Evolutionary conservation across 2,888 invertebrate genomes (phyloP).

Genomic region (Ichneumoninae sp.): DNA sequence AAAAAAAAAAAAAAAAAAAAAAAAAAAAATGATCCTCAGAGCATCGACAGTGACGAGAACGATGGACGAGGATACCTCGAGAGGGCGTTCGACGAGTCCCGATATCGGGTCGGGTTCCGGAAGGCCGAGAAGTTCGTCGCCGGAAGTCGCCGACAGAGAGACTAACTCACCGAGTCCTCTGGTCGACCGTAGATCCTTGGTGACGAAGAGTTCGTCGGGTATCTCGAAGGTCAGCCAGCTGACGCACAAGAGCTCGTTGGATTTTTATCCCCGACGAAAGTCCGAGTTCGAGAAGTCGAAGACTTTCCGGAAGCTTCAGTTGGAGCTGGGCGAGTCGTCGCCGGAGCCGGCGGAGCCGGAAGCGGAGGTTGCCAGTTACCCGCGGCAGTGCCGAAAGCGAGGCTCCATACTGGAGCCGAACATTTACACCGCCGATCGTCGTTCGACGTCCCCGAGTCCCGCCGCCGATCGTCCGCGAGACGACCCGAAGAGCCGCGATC

Average conservation of each 20-base stretch:
- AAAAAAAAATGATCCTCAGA: slow-evolving; percentile 61
- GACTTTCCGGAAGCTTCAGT: slow-evolving; percentile 62
- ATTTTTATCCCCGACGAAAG: slow-evolving; percentile 65
- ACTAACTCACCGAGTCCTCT: slow-evolving; percentile 23
- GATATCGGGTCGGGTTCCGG: slow-evolving; percentile 5
- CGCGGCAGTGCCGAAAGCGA: slow-evolving; percentile 29
- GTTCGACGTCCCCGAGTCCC: slow-evolving; percentile 50
- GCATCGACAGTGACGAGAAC: slow-evolving; percentile 57
- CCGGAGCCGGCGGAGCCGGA: slow-evolving; percentile 60
- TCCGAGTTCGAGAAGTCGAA: slow-evolving; percentile 68
- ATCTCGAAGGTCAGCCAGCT: slow-evolving; percentile 63
- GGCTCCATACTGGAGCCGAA: slow-evolving; percentile 44
- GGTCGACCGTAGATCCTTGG: slow-evolving; percentile 11
- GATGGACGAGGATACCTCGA: slow-evolving; percentile 52
- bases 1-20: neutral
- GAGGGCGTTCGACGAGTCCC: slow-evolving; percentile 53
- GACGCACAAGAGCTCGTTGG: slow-evolving; percentile 54
- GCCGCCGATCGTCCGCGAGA: neutral
- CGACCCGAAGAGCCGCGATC: slow-evolving; percentile 24
- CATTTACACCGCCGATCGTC: slow-evolving; percentile 30
- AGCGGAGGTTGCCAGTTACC: neutral
- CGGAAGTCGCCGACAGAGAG: slow-evolving; percentile 27
- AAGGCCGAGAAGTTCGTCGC: slow-evolving; percentile 34
- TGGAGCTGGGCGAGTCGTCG: slow-evolving; percentile 63
- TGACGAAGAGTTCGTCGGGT: slow-evolving; percentile 31